Evolutionary conservation across 2,888 invertebrate species (phyloP), one percentile per base, ranked within the genome.

Genomic region (Lobophora halterata): DNA sequence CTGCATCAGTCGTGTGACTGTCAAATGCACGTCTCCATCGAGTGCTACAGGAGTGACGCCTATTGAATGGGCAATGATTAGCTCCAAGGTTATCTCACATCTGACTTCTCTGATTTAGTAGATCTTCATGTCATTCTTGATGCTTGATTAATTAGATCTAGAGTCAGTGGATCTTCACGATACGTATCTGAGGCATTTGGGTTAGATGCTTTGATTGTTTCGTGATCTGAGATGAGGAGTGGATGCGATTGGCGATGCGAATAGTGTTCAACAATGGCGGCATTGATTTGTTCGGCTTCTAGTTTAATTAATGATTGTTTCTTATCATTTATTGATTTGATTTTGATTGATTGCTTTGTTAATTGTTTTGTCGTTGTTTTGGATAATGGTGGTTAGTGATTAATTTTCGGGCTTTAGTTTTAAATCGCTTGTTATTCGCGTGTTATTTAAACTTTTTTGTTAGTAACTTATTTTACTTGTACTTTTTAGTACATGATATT

Each of bases 111-210:
- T 52, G n/a, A n/a, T n/a, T n/a, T n/a, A n/a, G n/a, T 41, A 52
- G 60, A 57, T 59, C 57, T 47, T 61, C 58, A 26, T 31, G 33
- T 43, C 37, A 43, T 32, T 37, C 36, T 24, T n/a, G n/a, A n/a
- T n/a, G n/a, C n/a, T n/a, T n/a, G n/a, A n/a, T n/a, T n/a, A n/a
- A n/a, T n/a, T n/a, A n/a, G n/a, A n/a, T n/a, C 19, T 24, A 47
- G 61, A 65, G 72, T 74, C 71, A 71, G 73, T 74, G 74, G 66
- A 77, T 78, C 78, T 81, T 72, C 72, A 69, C 69, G 73, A 80
- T 80, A 59, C 44, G 57, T 73, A 81, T 81, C 81, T 68, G 37
- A 46, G 70, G 73, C 74, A 81, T 85, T 78, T 68, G 62, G 82
- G 85, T 81, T 73, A 81, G 42, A 43, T 43, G 76, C 76, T 68